Evolutionary conservation across 2,113 vertebrate genomes (phyloP).

Genomic region (Malurus elegans): DNA sequence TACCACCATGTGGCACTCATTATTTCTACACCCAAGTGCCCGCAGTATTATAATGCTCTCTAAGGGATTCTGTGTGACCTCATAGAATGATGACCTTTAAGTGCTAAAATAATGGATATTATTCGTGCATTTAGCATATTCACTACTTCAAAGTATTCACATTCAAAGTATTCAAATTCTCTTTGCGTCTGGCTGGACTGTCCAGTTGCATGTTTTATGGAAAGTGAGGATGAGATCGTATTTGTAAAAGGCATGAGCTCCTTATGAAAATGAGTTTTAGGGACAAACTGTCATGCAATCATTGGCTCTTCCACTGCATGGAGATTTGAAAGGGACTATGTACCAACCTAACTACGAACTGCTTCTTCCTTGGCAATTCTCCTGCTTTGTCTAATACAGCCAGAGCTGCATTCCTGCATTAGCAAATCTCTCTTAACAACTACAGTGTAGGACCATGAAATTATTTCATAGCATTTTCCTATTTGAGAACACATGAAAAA

Average conservation of each 20-base stretch:
- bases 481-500: constrained; percentile 6
- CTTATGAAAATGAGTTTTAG: constrained; percentile 68
- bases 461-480: not conserved
- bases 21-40: not conserved
- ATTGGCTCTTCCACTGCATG: constrained; percentile 36
- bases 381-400: constrained; percentile 11
- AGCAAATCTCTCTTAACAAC: not conserved
- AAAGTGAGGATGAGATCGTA: constrained; percentile 68
- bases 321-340: constrained; percentile 21
- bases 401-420: not conserved
- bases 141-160: constrained; percentile 64
- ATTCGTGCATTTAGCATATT: constrained; percentile 36
- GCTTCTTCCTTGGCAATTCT: not conserved
- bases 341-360: not conserved
- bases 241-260: constrained; percentile 63
- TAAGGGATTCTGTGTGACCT: not conserved
- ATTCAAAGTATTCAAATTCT: constrained; percentile 68
- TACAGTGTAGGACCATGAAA: not conserved
- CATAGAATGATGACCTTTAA: not conserved
- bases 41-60: not conserved
- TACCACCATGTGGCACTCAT: not conserved
- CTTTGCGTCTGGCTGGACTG: constrained; percentile 40
- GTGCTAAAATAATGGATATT: constrained; percentile 20
- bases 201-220: constrained; percentile 71
- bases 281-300: constrained; percentile 65